Percentiles rank a stretch among this genome's conserved stretches.
These are phyloP conservation scores for Halcyon leucocephala DNA, from an alignment of 2,797 vertebrate genomes.

Conservation along the genomic window DNA sequence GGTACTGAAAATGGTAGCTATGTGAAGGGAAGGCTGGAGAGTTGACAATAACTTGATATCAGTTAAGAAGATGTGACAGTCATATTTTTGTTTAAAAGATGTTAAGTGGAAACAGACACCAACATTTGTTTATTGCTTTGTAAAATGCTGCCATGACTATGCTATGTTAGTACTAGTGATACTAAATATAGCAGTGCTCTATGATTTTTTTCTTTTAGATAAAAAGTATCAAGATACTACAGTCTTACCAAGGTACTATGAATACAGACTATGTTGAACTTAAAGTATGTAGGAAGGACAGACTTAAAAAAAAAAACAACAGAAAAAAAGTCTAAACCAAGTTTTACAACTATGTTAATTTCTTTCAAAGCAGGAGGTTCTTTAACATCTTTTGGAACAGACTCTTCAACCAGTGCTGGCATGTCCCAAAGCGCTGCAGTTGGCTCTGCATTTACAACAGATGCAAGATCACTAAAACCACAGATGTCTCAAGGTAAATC, in stretches of 20 bases:
- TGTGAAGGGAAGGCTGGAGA: neutral
- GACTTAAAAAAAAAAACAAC: neutral
- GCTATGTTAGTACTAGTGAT: neutral
- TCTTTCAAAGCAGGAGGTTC: conserved; percentile 82
- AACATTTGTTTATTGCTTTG: neutral
- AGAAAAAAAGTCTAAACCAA: neutral
- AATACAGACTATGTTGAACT: neutral
- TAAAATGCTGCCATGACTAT: neutral
- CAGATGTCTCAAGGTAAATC: conserved; percentile 86
- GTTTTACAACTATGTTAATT: neutral
- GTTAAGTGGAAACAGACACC: neutral
- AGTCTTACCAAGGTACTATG: neutral
- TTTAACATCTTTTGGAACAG: conserved; percentile 84
- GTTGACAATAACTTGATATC: neutral
- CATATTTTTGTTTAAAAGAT: neutral
- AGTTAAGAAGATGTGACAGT: neutral
- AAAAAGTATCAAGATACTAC: neutral
- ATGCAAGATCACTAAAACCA: conserved; percentile 81
- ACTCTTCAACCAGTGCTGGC: conserved; percentile 74
- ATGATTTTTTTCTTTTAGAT: neutral
- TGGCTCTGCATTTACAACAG: conserved; percentile 82
- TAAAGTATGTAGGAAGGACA: neutral
- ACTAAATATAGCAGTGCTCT: neutral
- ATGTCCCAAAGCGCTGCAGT: conserved; percentile 82
- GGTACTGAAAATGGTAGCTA: neutral